Evolutionary conservation across 1,140 invertebrate species (phyloP).

Genomic region (Antheraea pernyi): DNA sequence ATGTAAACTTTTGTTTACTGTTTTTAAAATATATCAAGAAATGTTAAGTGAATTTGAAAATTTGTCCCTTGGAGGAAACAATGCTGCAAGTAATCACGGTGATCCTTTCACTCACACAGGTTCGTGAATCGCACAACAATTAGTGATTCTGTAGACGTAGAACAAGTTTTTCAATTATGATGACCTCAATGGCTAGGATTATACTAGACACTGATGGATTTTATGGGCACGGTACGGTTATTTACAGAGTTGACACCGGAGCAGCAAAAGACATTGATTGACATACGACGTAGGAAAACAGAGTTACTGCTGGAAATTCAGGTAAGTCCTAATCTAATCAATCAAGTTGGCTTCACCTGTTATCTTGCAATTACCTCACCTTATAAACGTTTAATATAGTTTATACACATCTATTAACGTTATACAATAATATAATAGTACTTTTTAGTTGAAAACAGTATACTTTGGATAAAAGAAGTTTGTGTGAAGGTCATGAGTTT

Average conservation of each 20-base stretch:
- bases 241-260: conserved; percentile 94
- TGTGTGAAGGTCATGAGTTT: not conserved
- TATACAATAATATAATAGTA: not conserved
- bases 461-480: not conserved
- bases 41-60: conserved; percentile 79
- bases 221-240: conserved; percentile 36
- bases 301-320: conserved; percentile 95
- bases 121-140: conserved; percentile 38
- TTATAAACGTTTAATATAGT: not conserved
- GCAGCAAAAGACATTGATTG: conserved; percentile 93
- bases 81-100: conserved; percentile 70
- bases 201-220: conserved; percentile 26
- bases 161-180: conserved; percentile 49
- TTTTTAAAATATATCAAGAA: conserved; percentile 64
- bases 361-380: conserved; percentile 12
- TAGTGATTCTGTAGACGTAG: conserved; percentile 40
- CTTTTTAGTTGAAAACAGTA: not conserved
- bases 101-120: conserved; percentile 73
- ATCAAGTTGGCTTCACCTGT: conserved; percentile 13
- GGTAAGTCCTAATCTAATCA: conserved; percentile 80
- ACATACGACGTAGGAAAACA: conserved; percentile 93
- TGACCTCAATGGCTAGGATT: conserved; percentile 69
- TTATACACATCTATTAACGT: not conserved
- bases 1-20: conserved; percentile 75
- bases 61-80: conserved; percentile 75